Percentiles rank a stretch among this genome's conserved stretches.
Evolutionary conservation across 2,888 invertebrate genomes (phyloP).

Genomic region (Agrochola litura): DNA sequence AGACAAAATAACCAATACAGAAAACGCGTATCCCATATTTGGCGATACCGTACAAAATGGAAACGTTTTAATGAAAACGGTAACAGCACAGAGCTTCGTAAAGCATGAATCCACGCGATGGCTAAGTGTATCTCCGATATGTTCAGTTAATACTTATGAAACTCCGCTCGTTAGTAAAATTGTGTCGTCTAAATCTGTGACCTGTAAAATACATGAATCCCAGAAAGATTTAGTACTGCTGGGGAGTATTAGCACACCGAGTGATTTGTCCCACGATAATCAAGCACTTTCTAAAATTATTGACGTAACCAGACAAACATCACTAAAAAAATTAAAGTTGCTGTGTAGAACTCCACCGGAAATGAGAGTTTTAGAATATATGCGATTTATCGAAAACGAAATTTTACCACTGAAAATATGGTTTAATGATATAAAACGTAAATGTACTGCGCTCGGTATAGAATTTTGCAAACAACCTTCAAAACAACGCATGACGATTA

Average conservation of each 20-base stretch:
- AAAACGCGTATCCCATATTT: slow-evolving; percentile 34
- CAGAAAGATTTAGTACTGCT: slow-evolving; percentile 42
- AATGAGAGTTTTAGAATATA: slow-evolving; percentile 76
- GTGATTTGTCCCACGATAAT: slow-evolving; percentile 27
- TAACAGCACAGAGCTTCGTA: neutral
- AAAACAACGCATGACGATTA: slow-evolving; percentile 17
- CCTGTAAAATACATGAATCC: slow-evolving; percentile 52
- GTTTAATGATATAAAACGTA: slow-evolving; percentile 78
- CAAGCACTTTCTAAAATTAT: slow-evolving; percentile 32
- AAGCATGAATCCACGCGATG: slow-evolving; percentile 61
- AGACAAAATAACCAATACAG: slow-evolving; percentile 68
- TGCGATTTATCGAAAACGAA: slow-evolving; percentile 79
- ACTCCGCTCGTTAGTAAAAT: slow-evolving; percentile 38
- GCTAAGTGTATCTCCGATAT: slow-evolving; percentile 76
- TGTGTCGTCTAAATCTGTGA: slow-evolving; percentile 60
- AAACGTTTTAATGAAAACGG: neutral
- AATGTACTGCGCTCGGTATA: slow-evolving; percentile 76
- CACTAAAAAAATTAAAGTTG: slow-evolving; percentile 21
- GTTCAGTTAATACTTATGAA: slow-evolving; percentile 74
- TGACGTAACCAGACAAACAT: slow-evolving; percentile 19
- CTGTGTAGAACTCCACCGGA: slow-evolving; percentile 72
- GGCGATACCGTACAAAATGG: neutral
- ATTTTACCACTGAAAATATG: slow-evolving; percentile 80
- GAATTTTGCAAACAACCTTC: slow-evolving; percentile 38
- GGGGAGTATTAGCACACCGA: slow-evolving; percentile 25